Base-by-base conservation (phyloP, 2,888 invertebrate species). In the Drosophila nr. fundita region DNA sequence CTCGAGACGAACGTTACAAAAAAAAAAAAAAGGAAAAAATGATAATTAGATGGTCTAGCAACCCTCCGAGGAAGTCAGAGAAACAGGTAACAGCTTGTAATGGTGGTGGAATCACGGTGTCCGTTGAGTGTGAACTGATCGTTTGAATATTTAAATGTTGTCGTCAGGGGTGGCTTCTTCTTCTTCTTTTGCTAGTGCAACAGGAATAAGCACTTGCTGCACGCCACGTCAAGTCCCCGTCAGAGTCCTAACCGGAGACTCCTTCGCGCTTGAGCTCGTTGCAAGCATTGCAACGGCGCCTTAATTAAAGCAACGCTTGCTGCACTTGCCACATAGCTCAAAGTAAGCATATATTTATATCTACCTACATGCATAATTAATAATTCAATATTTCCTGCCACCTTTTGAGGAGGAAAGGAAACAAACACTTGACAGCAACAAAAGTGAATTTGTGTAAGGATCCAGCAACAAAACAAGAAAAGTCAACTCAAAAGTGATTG, bases 11-110 rank as follows among this genome's bases (percentile, higher is more conserved):
- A 76, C 70, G 70, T 70, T 81, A 49, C 30, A 27, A 13, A 29
- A 24, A 32, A 4, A 24, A 32, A 4, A 2, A 27, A 38, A 32
- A 7, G 8, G 32, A 42, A 71, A 70, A 80, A 86, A 89, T 87
- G 74, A 81, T 87, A 87, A 87, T 87, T 87, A 87, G 87, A 85
- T 80, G 67, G 85, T 83, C 85, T 84, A 86, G 85, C 89, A 87
- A 87, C 87, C 89, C 87, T 80, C 73, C 48, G 50, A 71, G 54
- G 36, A 63, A 42, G 32, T n/a, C 13, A 11, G 30, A 18, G 34
- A 38, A 8, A n/a, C 70, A 76, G 73, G 75, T 68, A 80, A 63
- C 64, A 65, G 50, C 52, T 42, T 48, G 52, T 15, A 30, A 59
- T 69, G 84, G 85, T 89, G 89, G 89, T 79, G 77, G 81, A 87